phyloP scores from a whole-genome alignment of 2,888 invertebrate species.

The Alviniconcha strummeri region DNA sequence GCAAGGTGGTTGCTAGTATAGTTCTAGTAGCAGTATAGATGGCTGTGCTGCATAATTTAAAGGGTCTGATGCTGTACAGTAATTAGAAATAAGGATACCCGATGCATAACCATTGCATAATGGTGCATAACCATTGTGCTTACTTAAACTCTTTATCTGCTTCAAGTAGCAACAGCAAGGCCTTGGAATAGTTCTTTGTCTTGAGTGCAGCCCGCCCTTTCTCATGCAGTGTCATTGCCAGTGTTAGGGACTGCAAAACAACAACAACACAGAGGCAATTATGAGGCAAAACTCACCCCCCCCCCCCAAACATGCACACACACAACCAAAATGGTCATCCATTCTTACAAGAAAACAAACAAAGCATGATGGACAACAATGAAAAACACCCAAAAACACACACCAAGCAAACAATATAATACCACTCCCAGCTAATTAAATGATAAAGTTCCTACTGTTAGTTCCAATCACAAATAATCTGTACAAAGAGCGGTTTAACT shows the following conservation, averaged over 20 bases:
- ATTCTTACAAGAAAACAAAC: not conserved
- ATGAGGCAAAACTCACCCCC: not conserved
- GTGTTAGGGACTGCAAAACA: conserved; percentile 77
- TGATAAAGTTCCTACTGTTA: too few species aligned
- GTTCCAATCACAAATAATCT: too few species aligned
- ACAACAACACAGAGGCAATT: not conserved
- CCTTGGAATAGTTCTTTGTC: conserved; percentile 81
- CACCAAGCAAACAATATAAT: not conserved
- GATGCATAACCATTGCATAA: too few species aligned
- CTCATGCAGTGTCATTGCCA: conserved; percentile 87
- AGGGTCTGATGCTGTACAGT: too few species aligned
- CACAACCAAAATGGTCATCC: not conserved
- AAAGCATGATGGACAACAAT: not conserved
- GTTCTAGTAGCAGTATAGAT: too few species aligned
- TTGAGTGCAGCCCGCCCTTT: conserved; percentile 84
- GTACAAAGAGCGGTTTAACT: too few species aligned
- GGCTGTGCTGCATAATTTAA: too few species aligned
- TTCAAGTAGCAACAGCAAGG: conserved; percentile 84
- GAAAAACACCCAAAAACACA: not conserved
- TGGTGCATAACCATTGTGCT: not conserved
- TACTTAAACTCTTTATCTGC: conserved; percentile 80
- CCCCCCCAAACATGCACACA: not conserved
- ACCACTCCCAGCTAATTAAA: not conserved
- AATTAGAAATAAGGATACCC: too few species aligned
- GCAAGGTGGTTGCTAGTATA: too few species aligned